Evolutionary conservation across 2,888 invertebrate species (phyloP), one percentile per base, ranked within the genome.

Genomic region (Cryptophagus acutangulus): DNA sequence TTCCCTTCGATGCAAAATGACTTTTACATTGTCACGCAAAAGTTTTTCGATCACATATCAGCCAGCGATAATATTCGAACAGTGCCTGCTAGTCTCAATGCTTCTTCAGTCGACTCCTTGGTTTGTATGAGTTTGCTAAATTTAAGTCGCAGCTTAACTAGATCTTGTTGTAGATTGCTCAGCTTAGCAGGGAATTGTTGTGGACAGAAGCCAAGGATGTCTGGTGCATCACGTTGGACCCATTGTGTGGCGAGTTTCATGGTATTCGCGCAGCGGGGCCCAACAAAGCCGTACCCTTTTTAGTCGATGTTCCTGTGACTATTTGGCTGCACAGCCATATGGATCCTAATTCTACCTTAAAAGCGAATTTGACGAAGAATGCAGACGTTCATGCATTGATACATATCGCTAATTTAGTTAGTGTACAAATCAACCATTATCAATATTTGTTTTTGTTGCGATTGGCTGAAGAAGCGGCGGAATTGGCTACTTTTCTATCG

Each of bases 211-310:
- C 82, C n/a, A 79, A 88, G 51, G 82, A 87, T 55, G 81, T 95
- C 8, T 95, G 94, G 87, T 90, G 87, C 65, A 78, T 89, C 9
- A 78, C 82, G 54, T 75, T 88, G 28, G 94, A 95, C 64, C 94
- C 95, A 0, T 76, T 93, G 36, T 95, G 94, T 93, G 84, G 87
- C 8, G 95, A 95, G 69, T 94, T 94, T 67, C 75, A 82, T 46
- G 92, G 91, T 3, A 87, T 87, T 1, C 75, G 87, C 17, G 87
- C 88, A 0, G 74, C 79, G 16, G 85, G 85, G 1, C 75, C 77
- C 41, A 80, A 77, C 60, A 81, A 81, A 57, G 80, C 87, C 0
- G 82, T 88, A 48, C 85, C 90, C 2, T 79, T 90, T 61, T 67
- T 90, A 17, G 90, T 90, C 66, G 85, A 92, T 2, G 84, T 93